Base-by-base conservation (phyloP, 2,888 invertebrate genomes). In the Drosophila colorata region DNA sequence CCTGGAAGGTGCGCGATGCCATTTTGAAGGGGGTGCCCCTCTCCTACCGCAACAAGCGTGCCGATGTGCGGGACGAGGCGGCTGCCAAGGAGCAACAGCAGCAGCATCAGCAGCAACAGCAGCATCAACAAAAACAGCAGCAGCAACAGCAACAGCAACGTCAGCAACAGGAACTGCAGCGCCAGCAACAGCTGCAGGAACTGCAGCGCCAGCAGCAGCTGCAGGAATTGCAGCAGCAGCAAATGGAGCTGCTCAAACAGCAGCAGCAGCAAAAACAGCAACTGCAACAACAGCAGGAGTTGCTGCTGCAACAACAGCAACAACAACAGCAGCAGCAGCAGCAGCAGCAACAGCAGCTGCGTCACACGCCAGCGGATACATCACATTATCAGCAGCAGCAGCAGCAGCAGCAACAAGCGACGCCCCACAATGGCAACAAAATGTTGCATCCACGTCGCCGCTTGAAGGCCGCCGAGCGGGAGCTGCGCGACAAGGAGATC, bases 1-100 rank as follows among this genome's bases (percentile, higher is more conserved):
- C 92, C 38, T 92, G 92, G 92, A 92, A 92, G 75, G 79, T 92
- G 56, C 89, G 92, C 16, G 92, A 92, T 79, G 91, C 92, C 69
- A 92, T 92, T 64, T 78, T 92, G 9, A 92, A 92, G 80, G 92
- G 92, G 20, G 84, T 92, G 43, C 91, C 92, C 20, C 77, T 92
- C 6, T 91, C 91, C n/a, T 92, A 92, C 87, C 92, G 91, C 44
- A 91, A 88, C 63, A 90, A 89, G 69, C 89, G 91, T 0, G 47
- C 77, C 11, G 83, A 88, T n/a, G 82, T 47, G 11, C 73, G 82
- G 11, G 77, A 71, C 7, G 83, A 82, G 31, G 41, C 44, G 41
- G 41, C 13, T 61, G 87, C 35, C 71, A 77, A 60, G 38, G 77
- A 44, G 69, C 75, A 59, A 8, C 68, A 67, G 33, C 77, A 61